phyloP scores from a whole-genome alignment of 2,797 vertebrate genomes.

The Chaunax sp. region DNA sequence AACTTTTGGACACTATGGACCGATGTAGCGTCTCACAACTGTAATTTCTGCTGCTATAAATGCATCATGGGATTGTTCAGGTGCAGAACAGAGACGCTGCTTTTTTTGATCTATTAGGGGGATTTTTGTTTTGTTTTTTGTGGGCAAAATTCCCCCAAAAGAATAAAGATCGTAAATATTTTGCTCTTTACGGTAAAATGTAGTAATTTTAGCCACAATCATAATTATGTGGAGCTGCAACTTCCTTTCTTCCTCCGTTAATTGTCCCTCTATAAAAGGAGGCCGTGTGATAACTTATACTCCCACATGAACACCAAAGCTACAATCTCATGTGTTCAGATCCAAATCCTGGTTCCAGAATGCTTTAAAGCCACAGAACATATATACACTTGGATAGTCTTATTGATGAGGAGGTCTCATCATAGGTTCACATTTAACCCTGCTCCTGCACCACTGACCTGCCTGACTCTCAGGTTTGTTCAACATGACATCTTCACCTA shows the following conservation, averaged over 20 bases:
- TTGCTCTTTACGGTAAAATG: neutral
- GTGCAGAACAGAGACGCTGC: too few relatives aligned
- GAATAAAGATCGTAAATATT: neutral
- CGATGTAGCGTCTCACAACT: neutral
- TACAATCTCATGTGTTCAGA: too few relatives aligned
- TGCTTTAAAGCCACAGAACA: neutral
- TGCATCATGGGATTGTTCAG: neutral
- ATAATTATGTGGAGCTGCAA: neutral
- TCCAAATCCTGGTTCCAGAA: neutral
- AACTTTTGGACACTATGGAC: too few relatives aligned
- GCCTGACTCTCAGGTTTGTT: constrained; percentile 38
- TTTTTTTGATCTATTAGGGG: neutral
- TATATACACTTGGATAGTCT: neutral
- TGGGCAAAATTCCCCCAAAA: neutral
- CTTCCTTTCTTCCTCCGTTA: neutral
- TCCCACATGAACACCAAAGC: too few relatives aligned
- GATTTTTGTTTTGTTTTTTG: neutral
- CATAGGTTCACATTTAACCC: constrained; percentile 2
- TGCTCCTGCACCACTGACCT: constrained; percentile 23
- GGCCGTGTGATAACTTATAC: neutral
- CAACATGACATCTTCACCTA: constrained; percentile 16
- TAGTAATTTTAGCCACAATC: neutral
- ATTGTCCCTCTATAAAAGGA: neutral
- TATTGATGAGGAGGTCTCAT: neutral
- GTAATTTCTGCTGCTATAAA: neutral